Evolutionary conservation across 2,888 invertebrate genomes (phyloP), one percentile per base, ranked within the genome.

Genomic region (Polydesmus complanatus): DNA sequence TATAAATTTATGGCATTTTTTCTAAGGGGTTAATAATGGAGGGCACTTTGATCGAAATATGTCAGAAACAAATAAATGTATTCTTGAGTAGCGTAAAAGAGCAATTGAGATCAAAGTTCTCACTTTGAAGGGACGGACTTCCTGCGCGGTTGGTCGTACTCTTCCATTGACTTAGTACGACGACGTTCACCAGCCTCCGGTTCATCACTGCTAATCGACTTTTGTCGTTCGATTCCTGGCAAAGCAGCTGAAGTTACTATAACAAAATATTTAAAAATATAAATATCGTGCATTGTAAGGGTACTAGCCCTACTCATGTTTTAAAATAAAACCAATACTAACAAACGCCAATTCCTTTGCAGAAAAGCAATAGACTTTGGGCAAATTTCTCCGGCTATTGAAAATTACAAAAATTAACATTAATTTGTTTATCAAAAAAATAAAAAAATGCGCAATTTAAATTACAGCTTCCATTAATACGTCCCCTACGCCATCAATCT

Each of bases 401-500:
- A 63, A 61, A 62, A 21, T 65, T 64, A 64, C 11, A 11, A 52
- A 52, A 14, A 52, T 11, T 14, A 21, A 52, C 21, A 52, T n/a
- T 19, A 19, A 50, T 50, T 18, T 25, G 47, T 8, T 47, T 19
- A 22, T 37, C 47, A 54, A 56, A 37, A 27, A 8, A 27, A 56
- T 21, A 56, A 27, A 56, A 52, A 52, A 11, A 47, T 47, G 48
- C 18, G 18, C 18, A 11, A 18, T 47, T 47, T 47, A 14, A 47
- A 82, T 80, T 70, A 90, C 90, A 71, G 86, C 83, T 76, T 92
- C 91, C 64, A 84, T 81, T 63, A 92, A 78, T 3, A 90, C 89
- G 75, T 91, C 90, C n/a, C 89, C 89, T 55, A 85, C 87, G 63
- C 84, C 81, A 69, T 91, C 90, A 64, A 92, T 82, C 73, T 89